Evolutionary conservation across 1,140 invertebrate genomes (phyloP), one percentile per base, ranked within the genome.

Genomic region (Chrysomallon squamiferum): DNA sequence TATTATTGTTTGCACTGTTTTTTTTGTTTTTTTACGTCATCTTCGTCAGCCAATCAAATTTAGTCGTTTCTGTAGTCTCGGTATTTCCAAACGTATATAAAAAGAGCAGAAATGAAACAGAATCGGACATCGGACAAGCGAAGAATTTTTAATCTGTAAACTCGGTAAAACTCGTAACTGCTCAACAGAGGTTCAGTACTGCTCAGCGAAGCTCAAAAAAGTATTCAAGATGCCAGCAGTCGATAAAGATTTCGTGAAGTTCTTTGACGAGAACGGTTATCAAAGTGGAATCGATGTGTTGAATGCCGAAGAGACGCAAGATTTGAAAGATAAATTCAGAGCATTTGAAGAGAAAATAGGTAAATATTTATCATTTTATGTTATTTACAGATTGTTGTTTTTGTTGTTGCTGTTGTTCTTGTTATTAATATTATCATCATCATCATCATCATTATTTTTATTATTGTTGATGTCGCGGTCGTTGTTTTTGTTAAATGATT

Each of bases 251-350:
- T 35, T 62, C 4, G 52, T 27, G 1, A 54, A 73, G 20, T 64
- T 50, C 54, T 72, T 75, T 57, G 49, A 72, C 38, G 49, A 52
- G 6, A 65, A 75, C 18, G 73, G 73, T 7, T 75, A 69, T 50
- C 57, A 69, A 20, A 41, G 45, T 18, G 45, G 61, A 7, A 25
- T 72, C 2, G 49, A 65, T 22, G 70, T 75, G 29, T 59, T 75
- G 20, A 58, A 59, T 33, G 15, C 25, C 3, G 33, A 67, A 30
- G 73, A 75, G 54, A 43, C 43, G 11, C 25, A 59, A 15, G 69
- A 75, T 13, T 35, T 75, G 13, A 52, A 62, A 25, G 29, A 13
- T 1, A 69, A 72, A 59, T 75, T 75, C 43, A 54, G 72, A 13
- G 45, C 52, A 2, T 66, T 69, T 35, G 63, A 72, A 54, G 33